Base-by-base conservation (phyloP, 2,888 invertebrate genomes). In the Onchidella celtica region DNA sequence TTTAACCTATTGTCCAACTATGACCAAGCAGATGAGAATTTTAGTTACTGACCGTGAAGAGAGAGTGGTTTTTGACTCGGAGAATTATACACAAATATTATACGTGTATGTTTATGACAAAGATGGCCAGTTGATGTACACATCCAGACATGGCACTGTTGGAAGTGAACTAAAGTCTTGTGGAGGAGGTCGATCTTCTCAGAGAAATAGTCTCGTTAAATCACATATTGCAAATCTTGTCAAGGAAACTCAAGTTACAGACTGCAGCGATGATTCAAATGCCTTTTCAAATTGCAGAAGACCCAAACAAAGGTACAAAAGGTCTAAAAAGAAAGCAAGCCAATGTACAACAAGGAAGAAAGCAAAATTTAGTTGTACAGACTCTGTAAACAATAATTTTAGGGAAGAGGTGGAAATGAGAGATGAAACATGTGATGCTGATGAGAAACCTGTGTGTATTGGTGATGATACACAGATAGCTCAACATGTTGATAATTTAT, bases 11-110 rank as follows among this genome's bases (percentile, higher is more conserved):
- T n/a, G n/a, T n/a, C n/a, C n/a, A n/a, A n/a, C n/a, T n/a, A n/a
- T n/a, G n/a, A n/a, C 55, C 34, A 38, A n/a, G 4, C 57, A 17
- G 36, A 36, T 73, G 11, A 57, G 61, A 32, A 36, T 73, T 59
- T 0, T 73, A n/a, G 27, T 73, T 17, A 57, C 73, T 2, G 73
- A 73, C 24, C 11, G 36, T n/a, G 17, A 59, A 59, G 73, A 38
- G 1, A 59, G 24, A 17, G 34, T 24, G 14, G n/a, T 73, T 36
- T 73, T 73, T 36, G 59, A 73, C 17, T 73, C 61, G 1, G 38
- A 36, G n/a, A 34, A 57, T n/a, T 73, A 61, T 38, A 2, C 38
- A 1, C 36, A 73, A 4, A 61, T 2, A 11, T 34, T 73, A 27
- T 61, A 17, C 36, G 34, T 61, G 11, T 24, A 61, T 1, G 73